Base-by-base conservation (phyloP, 2,888 invertebrate genomes). In the Paralinhomoeus sp. region DNA sequence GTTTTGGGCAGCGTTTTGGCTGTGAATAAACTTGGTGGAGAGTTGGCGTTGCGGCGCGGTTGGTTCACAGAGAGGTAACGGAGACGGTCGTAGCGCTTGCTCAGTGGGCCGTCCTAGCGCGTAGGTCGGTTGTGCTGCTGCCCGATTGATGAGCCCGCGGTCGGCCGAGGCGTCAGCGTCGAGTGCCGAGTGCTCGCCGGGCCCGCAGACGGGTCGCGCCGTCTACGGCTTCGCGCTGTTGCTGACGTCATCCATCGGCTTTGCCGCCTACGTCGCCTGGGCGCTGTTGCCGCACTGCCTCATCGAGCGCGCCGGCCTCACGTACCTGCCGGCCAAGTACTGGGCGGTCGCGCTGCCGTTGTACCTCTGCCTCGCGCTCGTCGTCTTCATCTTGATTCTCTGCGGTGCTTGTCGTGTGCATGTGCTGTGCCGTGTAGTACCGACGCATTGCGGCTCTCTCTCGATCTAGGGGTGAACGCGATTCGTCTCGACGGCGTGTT, bases 151-250 rank as follows among this genome's bases (percentile, higher is more conserved):
- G n/a, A n/a, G n/a, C n/a, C n/a, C n/a, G n/a, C n/a, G n/a, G n/a
- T n/a, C n/a, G n/a, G n/a, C n/a, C n/a, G n/a, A n/a, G n/a, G n/a
- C n/a, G n/a, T n/a, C n/a, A n/a, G n/a, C n/a, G n/a, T n/a, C n/a
- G n/a, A n/a, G n/a, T n/a, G n/a, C 61, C 1, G 64, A 83, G 63
- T 80, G 82, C 60, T 78, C 80, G 1, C 89, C 89, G 41, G 80
- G 82, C 0, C 89, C 91, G 2, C 80, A 81, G 39, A 79, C 80
- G 34, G 78, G 79, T 54, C 73, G 89, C 61, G 84, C 84, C 2
- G 75, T 87, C 21, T 87, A 89, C 67, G 89, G 91, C 2, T 89
- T 85, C 65, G 78, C 78, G 17, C 71, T 87, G 64, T 83, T 77
- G 36, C 41, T 48, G 24, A 31, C n/a, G 7, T 22, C 48, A 2